Evolutionary conservation across 1,140 invertebrate genomes (phyloP).

Genomic region (Tetramorium alpestre): DNA sequence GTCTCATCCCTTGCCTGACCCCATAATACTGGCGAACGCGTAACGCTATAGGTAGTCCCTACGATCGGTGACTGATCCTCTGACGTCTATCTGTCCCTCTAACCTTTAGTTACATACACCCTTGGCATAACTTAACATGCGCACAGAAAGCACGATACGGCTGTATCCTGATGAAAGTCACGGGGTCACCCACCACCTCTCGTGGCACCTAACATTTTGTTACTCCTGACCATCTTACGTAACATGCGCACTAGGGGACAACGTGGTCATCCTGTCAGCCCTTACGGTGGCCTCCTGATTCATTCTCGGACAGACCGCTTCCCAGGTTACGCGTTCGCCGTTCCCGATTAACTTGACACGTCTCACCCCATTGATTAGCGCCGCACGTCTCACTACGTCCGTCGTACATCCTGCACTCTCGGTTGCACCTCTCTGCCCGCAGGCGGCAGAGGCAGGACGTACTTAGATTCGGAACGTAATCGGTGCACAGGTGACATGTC

Average conservation of each 20-base stretch:
- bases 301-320: conserved; percentile 46
- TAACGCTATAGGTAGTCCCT: conserved; percentile 13
- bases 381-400: conserved; percentile 62
- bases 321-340: conserved; percentile 48
- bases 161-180: conserved; percentile 46
- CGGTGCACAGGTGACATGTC: conserved; percentile 91
- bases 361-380: conserved; percentile 34
- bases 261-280: conserved; percentile 26
- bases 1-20: not conserved
- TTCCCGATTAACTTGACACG: conserved; percentile 33
- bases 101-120: conserved; percentile 55
- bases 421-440: conserved; percentile 79
- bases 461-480: conserved; percentile 93
- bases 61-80: not conserved
- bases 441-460: conserved; percentile 88
- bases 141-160: conserved; percentile 7
- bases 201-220: conserved; percentile 50
- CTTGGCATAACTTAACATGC: conserved; percentile 44
- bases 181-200: conserved; percentile 40
- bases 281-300: not conserved
- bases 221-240: conserved; percentile 33
- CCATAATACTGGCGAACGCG: conserved; percentile 31
- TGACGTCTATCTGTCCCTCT: conserved; percentile 17
- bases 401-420: conserved; percentile 79
- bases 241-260: conserved; percentile 55